A percentile compares a stretch with the other conserved stretches of the same genome.
phyloP scores from a whole-genome alignment of 64 coral and sea anemone species.

The Dendrophyllia cribrosa region DNA sequence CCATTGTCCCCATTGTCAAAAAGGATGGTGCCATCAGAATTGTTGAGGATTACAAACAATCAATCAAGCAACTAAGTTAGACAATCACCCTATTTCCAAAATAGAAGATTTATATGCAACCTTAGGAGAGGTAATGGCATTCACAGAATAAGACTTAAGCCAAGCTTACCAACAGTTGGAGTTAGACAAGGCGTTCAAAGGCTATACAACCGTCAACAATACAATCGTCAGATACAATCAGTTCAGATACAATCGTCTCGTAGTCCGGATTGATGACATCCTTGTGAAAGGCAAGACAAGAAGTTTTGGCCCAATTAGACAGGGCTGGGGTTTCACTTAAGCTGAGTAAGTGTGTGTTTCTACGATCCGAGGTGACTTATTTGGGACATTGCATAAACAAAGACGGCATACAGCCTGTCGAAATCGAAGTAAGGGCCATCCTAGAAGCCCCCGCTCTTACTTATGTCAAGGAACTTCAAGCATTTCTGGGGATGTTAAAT shows the following conservation, averaged over 20 bases:
- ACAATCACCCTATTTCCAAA: slow-evolving; percentile 2
- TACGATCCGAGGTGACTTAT: neutral
- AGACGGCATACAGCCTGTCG: slow-evolving; percentile 36
- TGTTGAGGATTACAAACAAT: slow-evolving; percentile 14
- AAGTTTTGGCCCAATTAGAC: neutral
- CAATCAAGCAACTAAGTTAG: slow-evolving; percentile 30
- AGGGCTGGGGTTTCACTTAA: neutral
- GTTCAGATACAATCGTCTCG: slow-evolving; percentile 1
- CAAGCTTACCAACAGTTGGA: slow-evolving; percentile 12
- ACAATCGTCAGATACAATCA: slow-evolving; percentile 8
- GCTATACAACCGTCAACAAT: neutral
- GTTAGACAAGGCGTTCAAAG: neutral
- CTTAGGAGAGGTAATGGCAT: neutral
- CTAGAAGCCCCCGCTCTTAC: neutral
- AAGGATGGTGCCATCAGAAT: neutral
- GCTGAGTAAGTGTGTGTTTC: slow-evolving; percentile 4
- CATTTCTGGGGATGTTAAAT: neutral
- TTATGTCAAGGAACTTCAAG: slow-evolving; percentile 41
- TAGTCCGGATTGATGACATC: neutral
- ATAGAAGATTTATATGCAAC: slow-evolving; percentile 9
- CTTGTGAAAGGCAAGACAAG: neutral
- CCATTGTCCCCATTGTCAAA: slow-evolving; percentile 24
- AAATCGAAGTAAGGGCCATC: neutral
- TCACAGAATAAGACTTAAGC: neutral
- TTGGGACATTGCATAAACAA: neutral